phyloP scores from a whole-genome alignment of 2,113 vertebrate species.

The Xenopus borealis region DNA sequence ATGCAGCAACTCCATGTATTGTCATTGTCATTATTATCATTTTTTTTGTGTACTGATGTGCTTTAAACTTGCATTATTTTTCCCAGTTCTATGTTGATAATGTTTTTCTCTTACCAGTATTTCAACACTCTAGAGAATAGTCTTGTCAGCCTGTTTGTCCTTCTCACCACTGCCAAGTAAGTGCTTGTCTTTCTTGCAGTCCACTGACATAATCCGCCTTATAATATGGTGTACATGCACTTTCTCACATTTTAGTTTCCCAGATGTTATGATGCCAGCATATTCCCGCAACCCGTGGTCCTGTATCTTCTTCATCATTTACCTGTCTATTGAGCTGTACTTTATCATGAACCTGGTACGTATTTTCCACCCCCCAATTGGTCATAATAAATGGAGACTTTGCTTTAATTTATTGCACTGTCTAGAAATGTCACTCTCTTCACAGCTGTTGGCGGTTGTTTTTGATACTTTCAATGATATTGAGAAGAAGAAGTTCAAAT shows the following conservation, averaged over 20 bases:
- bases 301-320: constrained; percentile 96
- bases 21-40: too few relatives aligned
- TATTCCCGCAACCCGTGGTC: constrained; percentile 92
- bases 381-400: too few relatives aligned
- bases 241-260: constrained; percentile 71
- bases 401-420: too few relatives aligned
- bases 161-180: constrained; percentile 98
- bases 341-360: constrained; percentile 97
- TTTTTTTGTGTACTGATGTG: too few relatives aligned
- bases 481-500: constrained; percentile 97
- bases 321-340: constrained; percentile 97
- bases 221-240: background rate
- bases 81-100: background rate
- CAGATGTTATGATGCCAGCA: constrained; percentile 98
- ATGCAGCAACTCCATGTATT: too few relatives aligned
- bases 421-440: background rate
- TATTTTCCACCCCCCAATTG: background rate
- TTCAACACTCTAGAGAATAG: constrained; percentile 95
- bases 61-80: too few relatives aligned
- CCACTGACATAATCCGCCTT: background rate
- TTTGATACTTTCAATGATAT: constrained; percentile 97
- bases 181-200: constrained; percentile 46
- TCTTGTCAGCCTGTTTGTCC: constrained; percentile 91
- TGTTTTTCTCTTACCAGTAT: constrained; percentile 70
- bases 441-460: constrained; percentile 89